A percentile compares a stretch with the other conserved stretches of the same genome.
These are phyloP conservation scores for Paracentrotus lividus DNA, from an alignment of 53 echinoderm and acorn worm species.

Conservation along the genomic window DNA sequence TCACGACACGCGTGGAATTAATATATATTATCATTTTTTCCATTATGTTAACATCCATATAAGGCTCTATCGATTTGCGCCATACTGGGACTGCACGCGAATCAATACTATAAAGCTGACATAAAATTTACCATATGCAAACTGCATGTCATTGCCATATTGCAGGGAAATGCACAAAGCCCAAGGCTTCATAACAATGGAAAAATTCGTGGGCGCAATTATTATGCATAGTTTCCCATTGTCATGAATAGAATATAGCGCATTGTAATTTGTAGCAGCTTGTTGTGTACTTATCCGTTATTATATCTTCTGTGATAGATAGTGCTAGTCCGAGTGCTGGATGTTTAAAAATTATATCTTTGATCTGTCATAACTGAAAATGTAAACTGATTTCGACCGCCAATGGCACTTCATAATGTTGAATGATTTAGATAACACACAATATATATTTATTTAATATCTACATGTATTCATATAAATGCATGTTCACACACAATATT, in stretches of 20 bases:
- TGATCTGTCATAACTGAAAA: too few species aligned
- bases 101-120: conserved; percentile 20
- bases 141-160: not conserved
- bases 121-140: not conserved
- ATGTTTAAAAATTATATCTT: too few species aligned
- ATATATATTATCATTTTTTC: not conserved
- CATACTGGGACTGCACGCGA: not conserved
- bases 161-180: not conserved
- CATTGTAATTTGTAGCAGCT: not conserved
- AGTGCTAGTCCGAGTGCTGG: too few species aligned
- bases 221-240: not conserved
- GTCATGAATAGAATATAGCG: not conserved
- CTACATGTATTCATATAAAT: too few species aligned
- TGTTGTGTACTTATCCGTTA: too few species aligned
- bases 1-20: not conserved
- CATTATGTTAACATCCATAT: not conserved
- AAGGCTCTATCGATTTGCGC: not conserved
- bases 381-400: too few species aligned
- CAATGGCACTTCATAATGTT: too few species aligned
- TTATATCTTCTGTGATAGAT: too few species aligned
- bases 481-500: too few species aligned
- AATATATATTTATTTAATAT: too few species aligned
- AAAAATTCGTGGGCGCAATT: not conserved
- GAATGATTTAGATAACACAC: too few species aligned
- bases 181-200: not conserved